phyloP scores from a whole-genome alignment of 2,113 vertebrate genomes.

The Miniopterus natalensis region DNA sequence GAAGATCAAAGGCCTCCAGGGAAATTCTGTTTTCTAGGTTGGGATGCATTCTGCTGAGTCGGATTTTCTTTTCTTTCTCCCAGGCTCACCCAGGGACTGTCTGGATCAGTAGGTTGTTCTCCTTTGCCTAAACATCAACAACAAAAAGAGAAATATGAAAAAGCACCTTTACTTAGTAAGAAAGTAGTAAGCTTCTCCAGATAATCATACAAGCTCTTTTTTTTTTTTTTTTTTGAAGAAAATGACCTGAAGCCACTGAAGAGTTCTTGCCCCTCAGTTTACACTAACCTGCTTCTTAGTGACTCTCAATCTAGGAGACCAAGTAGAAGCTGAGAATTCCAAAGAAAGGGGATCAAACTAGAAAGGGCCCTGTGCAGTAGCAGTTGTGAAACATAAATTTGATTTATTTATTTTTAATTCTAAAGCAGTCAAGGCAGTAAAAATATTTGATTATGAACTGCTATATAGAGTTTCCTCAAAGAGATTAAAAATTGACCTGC shows the following conservation, averaged over 20 bases:
- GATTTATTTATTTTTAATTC: background rate
- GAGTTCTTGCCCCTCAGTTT: background rate
- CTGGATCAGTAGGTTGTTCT: background rate
- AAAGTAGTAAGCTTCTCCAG: background rate
- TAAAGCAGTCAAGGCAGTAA: background rate
- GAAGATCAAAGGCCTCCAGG: background rate
- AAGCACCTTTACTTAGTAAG: background rate
- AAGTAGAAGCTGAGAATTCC: too few species aligned
- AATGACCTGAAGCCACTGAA: background rate
- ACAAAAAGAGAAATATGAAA: background rate
- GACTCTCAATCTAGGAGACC: background rate
- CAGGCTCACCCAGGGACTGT: background rate
- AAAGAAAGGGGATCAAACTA: background rate
- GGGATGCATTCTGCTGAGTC: background rate
- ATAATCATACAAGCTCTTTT: background rate
- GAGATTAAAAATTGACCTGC: too few species aligned
- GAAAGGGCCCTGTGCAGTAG: background rate
- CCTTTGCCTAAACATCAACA: background rate
- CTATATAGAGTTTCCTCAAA: background rate
- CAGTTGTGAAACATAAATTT: background rate
- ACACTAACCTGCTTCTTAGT: background rate
- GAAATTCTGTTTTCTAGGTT: background rate
- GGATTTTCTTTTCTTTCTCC: background rate
- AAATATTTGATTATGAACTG: background rate
- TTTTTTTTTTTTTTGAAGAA: background rate